A percentile compares a stretch with the other conserved stretches of the same genome.
Conservation (phyloP, 2,797 vertebrate genomes). For the Caiman crocodilus region DNA sequence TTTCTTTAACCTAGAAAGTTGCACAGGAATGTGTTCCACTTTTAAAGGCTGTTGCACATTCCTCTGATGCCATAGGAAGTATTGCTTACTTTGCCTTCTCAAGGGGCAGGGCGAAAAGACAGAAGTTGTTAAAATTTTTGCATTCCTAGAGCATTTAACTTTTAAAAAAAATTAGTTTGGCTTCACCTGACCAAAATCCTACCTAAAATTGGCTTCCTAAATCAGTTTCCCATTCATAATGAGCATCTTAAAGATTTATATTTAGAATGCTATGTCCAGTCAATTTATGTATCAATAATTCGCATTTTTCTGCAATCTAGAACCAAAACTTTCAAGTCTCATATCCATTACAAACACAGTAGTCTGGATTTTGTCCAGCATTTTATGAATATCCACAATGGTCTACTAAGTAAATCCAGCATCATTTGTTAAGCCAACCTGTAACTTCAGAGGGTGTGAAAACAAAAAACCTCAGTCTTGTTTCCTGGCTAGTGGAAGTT, state of each 20-base stretch:
- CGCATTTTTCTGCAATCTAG: background rate
- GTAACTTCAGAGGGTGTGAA: constrained; percentile 27
- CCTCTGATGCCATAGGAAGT: background rate
- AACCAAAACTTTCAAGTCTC: background rate
- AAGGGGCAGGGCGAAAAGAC: background rate
- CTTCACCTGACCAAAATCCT: background rate
- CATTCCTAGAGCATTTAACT: background rate
- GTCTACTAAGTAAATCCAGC: background rate
- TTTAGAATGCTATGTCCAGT: too few species aligned
- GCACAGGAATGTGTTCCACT: background rate
- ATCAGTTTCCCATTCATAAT: background rate
- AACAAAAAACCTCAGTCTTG: background rate
- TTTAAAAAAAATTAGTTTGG: too few species aligned
- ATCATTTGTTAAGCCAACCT: background rate
- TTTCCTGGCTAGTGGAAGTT: background rate
- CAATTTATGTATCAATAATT: background rate
- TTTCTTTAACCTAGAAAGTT: background rate
- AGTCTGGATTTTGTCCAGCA: background rate
- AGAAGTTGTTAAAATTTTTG: background rate
- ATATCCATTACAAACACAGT: background rate
- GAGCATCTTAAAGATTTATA: background rate
- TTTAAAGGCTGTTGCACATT: background rate
- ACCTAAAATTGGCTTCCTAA: background rate
- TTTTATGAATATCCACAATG: background rate
- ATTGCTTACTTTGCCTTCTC: background rate